Evolutionary conservation across 2,113 vertebrate species (phyloP).

Genomic region (Genyomyrus donnyi): DNA sequence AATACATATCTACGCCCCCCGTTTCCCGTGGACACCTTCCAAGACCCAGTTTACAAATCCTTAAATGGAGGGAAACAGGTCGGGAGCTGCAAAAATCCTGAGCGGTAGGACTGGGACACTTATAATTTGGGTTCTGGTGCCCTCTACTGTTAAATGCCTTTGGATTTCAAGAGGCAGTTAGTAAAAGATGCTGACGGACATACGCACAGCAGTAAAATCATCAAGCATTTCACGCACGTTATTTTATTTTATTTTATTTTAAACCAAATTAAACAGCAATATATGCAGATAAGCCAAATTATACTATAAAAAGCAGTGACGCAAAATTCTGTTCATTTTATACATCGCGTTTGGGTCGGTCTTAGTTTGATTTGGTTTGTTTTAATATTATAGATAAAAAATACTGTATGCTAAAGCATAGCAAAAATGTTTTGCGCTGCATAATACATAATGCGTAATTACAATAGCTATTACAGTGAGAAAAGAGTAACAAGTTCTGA

Average conservation of each 20-base stretch:
- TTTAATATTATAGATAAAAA: background rate
- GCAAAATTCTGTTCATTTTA: background rate
- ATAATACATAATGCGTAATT: background rate
- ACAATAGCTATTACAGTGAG: background rate
- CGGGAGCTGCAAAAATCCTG: background rate
- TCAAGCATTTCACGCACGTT: background rate
- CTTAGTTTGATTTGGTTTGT: background rate
- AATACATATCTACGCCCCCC: conserved; percentile 35
- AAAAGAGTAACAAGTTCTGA: background rate
- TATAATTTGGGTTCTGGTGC: conserved; percentile 60
- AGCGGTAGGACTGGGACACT: background rate
- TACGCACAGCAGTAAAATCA: background rate
- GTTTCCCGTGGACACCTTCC: conserved; percentile 30
- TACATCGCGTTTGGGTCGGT: background rate
- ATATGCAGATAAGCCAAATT: background rate
- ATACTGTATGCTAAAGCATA: background rate
- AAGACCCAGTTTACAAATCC: conserved; percentile 37
- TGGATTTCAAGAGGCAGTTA: background rate
- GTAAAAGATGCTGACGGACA: background rate
- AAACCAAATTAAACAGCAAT: background rate
- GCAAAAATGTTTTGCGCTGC: background rate
- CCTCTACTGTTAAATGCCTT: conserved; percentile 53
- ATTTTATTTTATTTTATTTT: background rate
- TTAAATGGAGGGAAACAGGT: conserved; percentile 24
- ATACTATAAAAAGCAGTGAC: background rate